Evolutionary conservation across 2,797 vertebrate species (phyloP).

Genomic region (Clarias fuscus): DNA sequence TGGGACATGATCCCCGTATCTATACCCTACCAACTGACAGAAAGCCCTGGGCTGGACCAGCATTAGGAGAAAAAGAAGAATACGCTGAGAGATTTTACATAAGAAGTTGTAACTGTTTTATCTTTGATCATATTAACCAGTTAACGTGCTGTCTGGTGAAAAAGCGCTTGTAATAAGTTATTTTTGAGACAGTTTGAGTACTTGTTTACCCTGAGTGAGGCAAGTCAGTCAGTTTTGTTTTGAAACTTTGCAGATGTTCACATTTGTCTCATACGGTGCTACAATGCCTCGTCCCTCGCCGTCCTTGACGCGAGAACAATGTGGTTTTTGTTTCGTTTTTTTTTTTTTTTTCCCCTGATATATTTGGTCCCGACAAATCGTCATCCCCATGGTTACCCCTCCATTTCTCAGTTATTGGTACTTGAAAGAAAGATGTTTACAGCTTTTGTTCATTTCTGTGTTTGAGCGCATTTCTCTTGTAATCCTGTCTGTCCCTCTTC

Average conservation of each 20-base stretch:
- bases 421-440: constrained; percentile 69
- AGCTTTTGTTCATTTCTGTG: constrained; percentile 56
- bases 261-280: constrained; percentile 52
- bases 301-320: constrained; percentile 42
- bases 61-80: constrained; percentile 16
- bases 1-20: constrained; percentile 23
- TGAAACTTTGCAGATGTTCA: constrained; percentile 35
- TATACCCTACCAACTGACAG: constrained; percentile 6
- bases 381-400: constrained; percentile 19
- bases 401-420: constrained; percentile 60
- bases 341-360: neutral
- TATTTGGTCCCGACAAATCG: constrained; percentile 14
- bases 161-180: constrained; percentile 52
- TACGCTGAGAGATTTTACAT: constrained; percentile 26
- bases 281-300: constrained; percentile 37
- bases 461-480: constrained; percentile 52
- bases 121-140: constrained; percentile 47
- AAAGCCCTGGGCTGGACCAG: constrained; percentile 32
- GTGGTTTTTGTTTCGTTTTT: neutral
- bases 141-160: constrained; percentile 50
- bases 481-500: constrained; percentile 44
- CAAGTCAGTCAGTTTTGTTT: constrained; percentile 29
- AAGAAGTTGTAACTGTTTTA: constrained; percentile 47
- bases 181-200: constrained; percentile 51
- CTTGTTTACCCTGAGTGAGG: constrained; percentile 38